These are phyloP conservation scores for Diplogasteroides magnus DNA, from an alignment of 1,140 invertebrate genomes.

Conservation along the genomic window DNA sequence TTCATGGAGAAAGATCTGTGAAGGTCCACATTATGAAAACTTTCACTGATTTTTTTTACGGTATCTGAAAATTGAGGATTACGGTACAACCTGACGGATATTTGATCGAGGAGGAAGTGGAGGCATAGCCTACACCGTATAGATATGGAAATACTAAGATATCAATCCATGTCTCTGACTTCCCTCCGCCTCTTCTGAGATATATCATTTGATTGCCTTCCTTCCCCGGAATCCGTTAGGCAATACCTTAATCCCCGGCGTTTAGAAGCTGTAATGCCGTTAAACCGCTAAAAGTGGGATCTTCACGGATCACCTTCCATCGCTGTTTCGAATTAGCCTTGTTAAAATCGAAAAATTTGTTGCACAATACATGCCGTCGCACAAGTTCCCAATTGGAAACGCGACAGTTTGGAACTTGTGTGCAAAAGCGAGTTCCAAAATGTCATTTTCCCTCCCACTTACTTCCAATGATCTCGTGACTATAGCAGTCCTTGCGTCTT, in stretches of 20 bases:
- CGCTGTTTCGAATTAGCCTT: neutral
- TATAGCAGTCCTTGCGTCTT: slow-evolving; percentile 70
- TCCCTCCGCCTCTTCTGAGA: too few species aligned
- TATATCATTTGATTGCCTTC: too few species aligned
- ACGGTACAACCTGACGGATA: neutral
- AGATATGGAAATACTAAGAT: neutral
- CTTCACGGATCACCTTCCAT: too few species aligned
- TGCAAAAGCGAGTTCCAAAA: neutral
- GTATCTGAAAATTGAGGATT: neutral
- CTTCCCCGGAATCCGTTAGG: too few species aligned
- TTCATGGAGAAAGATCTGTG: too few species aligned
- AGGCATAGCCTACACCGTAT: neutral
- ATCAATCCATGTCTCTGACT: neutral
- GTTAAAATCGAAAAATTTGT: neutral
- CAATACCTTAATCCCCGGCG: too few species aligned
- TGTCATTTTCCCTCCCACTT: slow-evolving; percentile 61
- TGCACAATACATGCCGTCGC: neutral
- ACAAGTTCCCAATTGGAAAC: neutral
- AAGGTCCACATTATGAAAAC: too few species aligned
- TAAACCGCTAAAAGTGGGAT: neutral
- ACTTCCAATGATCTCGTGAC: slow-evolving; percentile 72
- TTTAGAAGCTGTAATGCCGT: neutral
- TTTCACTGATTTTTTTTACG: too few species aligned
- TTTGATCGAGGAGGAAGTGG: neutral
- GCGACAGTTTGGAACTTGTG: neutral